Base-by-base conservation (phyloP, 2,888 invertebrate species). In the Ormyrus pomaceus region DNA sequence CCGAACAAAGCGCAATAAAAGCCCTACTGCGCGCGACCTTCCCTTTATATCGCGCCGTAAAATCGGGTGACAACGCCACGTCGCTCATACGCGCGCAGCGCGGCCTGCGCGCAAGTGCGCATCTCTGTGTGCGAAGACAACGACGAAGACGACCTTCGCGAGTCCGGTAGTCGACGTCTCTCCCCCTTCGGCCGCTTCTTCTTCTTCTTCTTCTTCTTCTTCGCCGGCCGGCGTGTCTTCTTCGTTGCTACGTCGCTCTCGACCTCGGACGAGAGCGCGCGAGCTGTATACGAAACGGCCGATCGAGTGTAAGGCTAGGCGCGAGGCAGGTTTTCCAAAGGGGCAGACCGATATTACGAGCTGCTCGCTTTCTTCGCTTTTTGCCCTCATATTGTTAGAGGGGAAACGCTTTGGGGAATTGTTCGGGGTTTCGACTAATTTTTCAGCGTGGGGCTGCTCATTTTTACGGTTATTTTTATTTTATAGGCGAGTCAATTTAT, bases 1-100 rank as follows among this genome's bases (percentile, higher is more conserved):
- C 50, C 10, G 72, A 72, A 72, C 72, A 72, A 72, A 72, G 62
- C 62, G 72, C 62, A 46, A 72, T 72, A 72, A 72, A 72, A 72
- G 62, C 72, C 34, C 70, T 48, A 8, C 6, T 45, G 46, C 5
- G 46, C n/a, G n/a, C 11, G 53, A 48, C 19, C 7, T 48, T 1
- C n/a, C 19, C 46, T 59, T 58, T 65, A 58, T 74, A 74, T 65
- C 74, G 50, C 56, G 10, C 6, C 65, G 74, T 74, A 65, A 74
- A 74, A 56, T 74, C 74, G 34, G 64, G 56, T 74, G 74, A 74
- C 74, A 74, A 65, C 65, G 53, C 34, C 34, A 34, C 34, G 34
- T 34, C 34, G 34, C 34, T 34, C 34, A 34, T 34, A 34, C 34
- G 19, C 53, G 46, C 53, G 46, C 13, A 34, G 0, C 9, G 1